Evolutionary conservation across 2,113 vertebrate genomes (phyloP).

Genomic region (Bufo bufo): DNA sequence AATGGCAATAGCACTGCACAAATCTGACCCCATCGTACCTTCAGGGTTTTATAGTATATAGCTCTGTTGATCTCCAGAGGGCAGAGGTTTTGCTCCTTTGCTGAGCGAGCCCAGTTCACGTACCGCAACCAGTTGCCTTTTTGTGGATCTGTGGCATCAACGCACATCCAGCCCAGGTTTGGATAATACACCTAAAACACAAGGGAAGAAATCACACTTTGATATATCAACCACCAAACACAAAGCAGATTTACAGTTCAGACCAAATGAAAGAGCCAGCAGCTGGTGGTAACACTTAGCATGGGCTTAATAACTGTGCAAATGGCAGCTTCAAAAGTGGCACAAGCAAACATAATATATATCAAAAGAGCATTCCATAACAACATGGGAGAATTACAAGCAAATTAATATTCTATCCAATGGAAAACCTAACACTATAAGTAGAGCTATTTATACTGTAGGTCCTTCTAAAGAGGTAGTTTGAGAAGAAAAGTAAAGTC

Average conservation of each 20-base stretch:
- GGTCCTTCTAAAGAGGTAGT: too few species aligned
- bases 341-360: slow-evolving; percentile 14
- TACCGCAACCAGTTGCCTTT: slow-evolving; percentile 94
- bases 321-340: slow-evolving; percentile 11
- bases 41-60: slow-evolving; percentile 93
- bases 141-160: slow-evolving; percentile 89
- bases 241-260: neutral
- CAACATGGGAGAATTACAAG: neutral
- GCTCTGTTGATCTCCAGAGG: slow-evolving; percentile 92
- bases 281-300: slow-evolving; percentile 28
- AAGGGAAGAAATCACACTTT: neutral
- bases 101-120: slow-evolving; percentile 90
- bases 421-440: neutral
- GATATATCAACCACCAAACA: neutral
- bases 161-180: slow-evolving; percentile 91
- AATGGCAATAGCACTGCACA: neutral
- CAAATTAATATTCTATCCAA: neutral
- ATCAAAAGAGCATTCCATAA: neutral
- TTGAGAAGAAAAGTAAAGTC: too few species aligned
- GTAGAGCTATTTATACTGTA: too few species aligned
- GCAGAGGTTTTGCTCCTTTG: slow-evolving; percentile 90
- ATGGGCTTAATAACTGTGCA: slow-evolving; percentile 11
- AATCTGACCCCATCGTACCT: slow-evolving; percentile 70
- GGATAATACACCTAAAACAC: slow-evolving; percentile 84
- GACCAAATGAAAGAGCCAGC: neutral